A percentile compares a stretch with the other conserved stretches of the same genome.
phyloP scores from a whole-genome alignment of 1,140 invertebrate genomes.

The Portunus trituberculatus region DNA sequence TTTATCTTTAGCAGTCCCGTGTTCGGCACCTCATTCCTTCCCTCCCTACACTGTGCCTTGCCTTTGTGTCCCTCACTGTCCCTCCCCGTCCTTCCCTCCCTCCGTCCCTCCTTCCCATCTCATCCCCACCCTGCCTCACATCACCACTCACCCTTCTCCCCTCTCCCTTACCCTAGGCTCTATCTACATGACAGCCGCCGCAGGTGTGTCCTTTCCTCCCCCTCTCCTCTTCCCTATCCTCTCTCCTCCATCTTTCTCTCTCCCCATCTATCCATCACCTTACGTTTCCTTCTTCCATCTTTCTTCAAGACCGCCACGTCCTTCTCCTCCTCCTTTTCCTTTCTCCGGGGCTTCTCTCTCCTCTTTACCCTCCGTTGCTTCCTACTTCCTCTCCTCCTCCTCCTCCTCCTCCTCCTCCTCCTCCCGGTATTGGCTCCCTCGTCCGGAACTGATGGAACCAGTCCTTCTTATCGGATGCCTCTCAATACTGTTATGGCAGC shows the following conservation, averaged over 20 bases:
- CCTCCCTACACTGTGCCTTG: too few species aligned
- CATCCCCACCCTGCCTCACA: too few species aligned
- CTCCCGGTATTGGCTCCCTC: background rate
- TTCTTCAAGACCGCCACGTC: background rate
- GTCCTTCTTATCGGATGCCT: slow-evolving; percentile 10
- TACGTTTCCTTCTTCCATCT: background rate
- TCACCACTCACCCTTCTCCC: too few species aligned
- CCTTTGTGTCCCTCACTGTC: too few species aligned
- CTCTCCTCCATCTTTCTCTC: background rate
- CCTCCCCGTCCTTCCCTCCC: too few species aligned
- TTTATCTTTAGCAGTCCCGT: too few species aligned
- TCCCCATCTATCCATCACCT: background rate
- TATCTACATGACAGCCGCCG: background rate
- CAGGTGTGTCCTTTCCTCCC: background rate
- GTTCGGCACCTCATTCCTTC: too few species aligned
- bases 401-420: background rate
- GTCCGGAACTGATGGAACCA: slow-evolving; percentile 9
- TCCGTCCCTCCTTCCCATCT: too few species aligned
- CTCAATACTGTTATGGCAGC: slow-evolving; percentile 21
- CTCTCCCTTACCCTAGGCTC: background rate
- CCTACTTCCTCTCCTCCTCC: background rate
- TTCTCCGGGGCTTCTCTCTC: background rate
- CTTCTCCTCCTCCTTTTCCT: background rate
- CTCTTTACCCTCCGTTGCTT: background rate
- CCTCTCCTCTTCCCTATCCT: background rate